Percentiles rank a stretch among this genome's conserved stretches.
These are phyloP conservation scores for Drosophila falleni DNA, from an alignment of 2,888 invertebrate genomes.

Conservation along the genomic window DNA sequence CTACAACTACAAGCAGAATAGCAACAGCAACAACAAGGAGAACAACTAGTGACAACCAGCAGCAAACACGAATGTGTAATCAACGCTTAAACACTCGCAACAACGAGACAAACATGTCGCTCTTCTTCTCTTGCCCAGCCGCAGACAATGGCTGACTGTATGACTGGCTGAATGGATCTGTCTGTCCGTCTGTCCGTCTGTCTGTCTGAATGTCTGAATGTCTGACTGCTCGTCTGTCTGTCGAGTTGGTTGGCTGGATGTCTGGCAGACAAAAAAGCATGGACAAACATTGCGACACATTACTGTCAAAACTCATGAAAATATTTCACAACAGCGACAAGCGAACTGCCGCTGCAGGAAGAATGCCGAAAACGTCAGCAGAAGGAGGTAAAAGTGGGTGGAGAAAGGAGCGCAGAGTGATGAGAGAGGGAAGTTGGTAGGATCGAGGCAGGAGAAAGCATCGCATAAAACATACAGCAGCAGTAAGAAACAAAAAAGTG, in stretches of 20 bases:
- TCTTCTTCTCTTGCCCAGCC: conserved; percentile 45
- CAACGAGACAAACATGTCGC: conserved; percentile 67
- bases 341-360: conserved; percentile 46
- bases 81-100: conserved; percentile 80
- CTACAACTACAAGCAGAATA: conserved; percentile 15
- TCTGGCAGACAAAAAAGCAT: conserved; percentile 59
- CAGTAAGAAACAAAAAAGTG: conserved; percentile 69
- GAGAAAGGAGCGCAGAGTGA: neutral
- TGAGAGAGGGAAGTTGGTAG: neutral
- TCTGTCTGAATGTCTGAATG: conserved; percentile 29
- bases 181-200: conserved; percentile 7
- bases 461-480: conserved; percentile 58
- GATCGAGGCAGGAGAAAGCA: conserved; percentile 24
- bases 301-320: conserved; percentile 81
- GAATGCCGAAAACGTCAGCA: conserved; percentile 8
- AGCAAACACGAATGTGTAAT: conserved; percentile 79
- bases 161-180: conserved; percentile 32
- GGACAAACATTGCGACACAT: conserved; percentile 81
- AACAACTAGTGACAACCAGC: conserved; percentile 67
- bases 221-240: conserved; percentile 24
- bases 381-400: neutral
- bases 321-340: conserved; percentile 76
- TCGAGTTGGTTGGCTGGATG: conserved; percentile 1
- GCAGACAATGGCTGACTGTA: conserved; percentile 55
- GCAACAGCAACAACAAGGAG: conserved; percentile 34